Conservation (phyloP, 2,797 vertebrate species). For the Mus caroli region DNA sequence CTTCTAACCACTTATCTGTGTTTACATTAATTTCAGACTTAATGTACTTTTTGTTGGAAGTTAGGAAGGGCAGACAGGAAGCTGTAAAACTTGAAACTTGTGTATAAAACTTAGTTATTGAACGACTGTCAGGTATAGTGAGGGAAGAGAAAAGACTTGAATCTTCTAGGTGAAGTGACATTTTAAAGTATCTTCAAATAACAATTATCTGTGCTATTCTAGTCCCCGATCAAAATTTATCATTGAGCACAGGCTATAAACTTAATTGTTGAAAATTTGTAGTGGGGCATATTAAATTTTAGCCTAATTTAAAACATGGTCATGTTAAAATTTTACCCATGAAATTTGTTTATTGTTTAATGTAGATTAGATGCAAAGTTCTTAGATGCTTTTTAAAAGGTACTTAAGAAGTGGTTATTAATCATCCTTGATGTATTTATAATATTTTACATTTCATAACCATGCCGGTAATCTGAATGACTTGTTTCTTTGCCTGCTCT, state of each 20-base stretch:
- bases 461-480: constrained; percentile 46
- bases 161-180: constrained; percentile 76
- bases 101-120: constrained; percentile 61
- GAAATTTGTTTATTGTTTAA: constrained; percentile 72
- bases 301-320: constrained; percentile 73
- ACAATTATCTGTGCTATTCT: constrained; percentile 80
- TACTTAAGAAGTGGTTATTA: constrained; percentile 60
- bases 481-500: constrained; percentile 65
- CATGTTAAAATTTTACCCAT: constrained; percentile 63
- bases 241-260: constrained; percentile 78
- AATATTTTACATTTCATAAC: constrained; percentile 67
- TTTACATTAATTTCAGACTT: constrained; percentile 73
- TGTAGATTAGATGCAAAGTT: constrained; percentile 36
- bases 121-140: constrained; percentile 56
- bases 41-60: constrained; percentile 62
- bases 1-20: constrained; percentile 6
- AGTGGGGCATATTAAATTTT: constrained; percentile 75
- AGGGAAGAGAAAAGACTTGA: constrained; percentile 62
- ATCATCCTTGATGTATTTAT: constrained; percentile 69
- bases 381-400: constrained; percentile 67
- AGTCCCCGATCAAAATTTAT: constrained; percentile 81
- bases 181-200: constrained; percentile 78
- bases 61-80: constrained; percentile 64
- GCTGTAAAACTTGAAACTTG: constrained; percentile 37
- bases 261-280: constrained; percentile 75